These are phyloP conservation scores for Chlorodrepanis virens DNA, from an alignment of 2,113 vertebrate genomes.

Conservation along the genomic window DNA sequence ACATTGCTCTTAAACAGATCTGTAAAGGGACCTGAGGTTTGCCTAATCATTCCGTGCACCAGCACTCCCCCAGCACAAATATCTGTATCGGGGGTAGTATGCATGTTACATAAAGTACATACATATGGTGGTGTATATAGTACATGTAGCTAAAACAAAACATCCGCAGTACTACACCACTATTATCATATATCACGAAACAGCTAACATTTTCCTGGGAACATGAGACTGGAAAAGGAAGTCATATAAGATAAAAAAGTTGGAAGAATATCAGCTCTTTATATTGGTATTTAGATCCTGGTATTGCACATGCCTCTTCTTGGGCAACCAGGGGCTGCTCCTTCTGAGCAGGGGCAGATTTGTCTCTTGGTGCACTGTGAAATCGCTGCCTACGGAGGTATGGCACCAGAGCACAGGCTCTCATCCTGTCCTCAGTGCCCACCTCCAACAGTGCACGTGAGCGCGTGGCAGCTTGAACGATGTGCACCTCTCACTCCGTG, in stretches of 20 bases:
- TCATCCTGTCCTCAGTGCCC: rapidly evolving
- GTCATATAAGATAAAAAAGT: not conserved
- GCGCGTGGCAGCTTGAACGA: rapidly evolving
- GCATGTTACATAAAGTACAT: not conserved
- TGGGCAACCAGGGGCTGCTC: not conserved
- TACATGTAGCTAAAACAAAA: not conserved
- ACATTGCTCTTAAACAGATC: not conserved
- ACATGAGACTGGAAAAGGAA: not conserved
- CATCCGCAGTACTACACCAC: rapidly evolving
- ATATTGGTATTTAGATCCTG: not conserved
- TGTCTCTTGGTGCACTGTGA: rapidly evolving
- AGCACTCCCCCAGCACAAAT: not conserved
- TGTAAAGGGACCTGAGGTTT: not conserved
- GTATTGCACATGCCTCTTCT: not conserved
- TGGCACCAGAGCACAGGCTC: not conserved
- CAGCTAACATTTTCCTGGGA: not conserved
- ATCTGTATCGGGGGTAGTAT: not conserved
- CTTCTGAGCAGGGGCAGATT: not conserved
- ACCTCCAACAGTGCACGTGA: rapidly evolving
- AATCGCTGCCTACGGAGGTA: rapidly evolving
- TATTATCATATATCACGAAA: not conserved
- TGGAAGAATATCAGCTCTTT: not conserved
- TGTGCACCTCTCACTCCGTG: rapidly evolving
- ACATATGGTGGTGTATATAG: not conserved
- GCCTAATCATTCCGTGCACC: not conserved